Evolutionary conservation across 2,797 vertebrate species (phyloP).

Genomic region (Alcedo quadribrachys): DNA sequence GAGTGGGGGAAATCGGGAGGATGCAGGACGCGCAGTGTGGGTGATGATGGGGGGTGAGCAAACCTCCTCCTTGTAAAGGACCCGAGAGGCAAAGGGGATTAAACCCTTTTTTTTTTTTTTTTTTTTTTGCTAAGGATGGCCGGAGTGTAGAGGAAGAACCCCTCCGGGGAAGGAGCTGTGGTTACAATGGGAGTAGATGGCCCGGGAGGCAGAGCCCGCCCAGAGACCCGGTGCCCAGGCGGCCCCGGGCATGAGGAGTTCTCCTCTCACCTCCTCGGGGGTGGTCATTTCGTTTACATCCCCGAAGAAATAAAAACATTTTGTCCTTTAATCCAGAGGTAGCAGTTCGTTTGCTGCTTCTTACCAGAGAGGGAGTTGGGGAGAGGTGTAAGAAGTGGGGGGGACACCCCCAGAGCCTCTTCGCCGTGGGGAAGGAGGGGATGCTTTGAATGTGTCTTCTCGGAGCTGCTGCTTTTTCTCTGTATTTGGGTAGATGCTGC

Average conservation of each 20-base stretch:
- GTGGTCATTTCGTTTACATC: not conserved
- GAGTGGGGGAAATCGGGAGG: accelerated
- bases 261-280: not conserved
- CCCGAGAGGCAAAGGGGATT: no score
- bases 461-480: not conserved
- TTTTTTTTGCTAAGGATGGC: not conserved
- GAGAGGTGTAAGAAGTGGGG: accelerated
- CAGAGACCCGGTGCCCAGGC: not conserved
- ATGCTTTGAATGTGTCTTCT: not conserved
- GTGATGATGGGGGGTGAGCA: accelerated
- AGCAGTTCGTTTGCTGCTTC: not conserved
- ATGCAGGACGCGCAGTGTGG: not conserved
- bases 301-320: not conserved
- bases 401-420: not conserved
- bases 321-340: not conserved
- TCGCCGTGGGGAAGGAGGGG: not conserved
- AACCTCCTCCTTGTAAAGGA: not conserved
- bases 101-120: not conserved
- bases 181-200: not conserved
- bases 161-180: not conserved
- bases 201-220: not conserved
- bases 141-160: not conserved
- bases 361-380: accelerated
- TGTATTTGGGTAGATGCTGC: not conserved
- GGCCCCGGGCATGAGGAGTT: not conserved